Conservation (phyloP, 2,888 invertebrate species). For the Polyommatus iphigenia region DNA sequence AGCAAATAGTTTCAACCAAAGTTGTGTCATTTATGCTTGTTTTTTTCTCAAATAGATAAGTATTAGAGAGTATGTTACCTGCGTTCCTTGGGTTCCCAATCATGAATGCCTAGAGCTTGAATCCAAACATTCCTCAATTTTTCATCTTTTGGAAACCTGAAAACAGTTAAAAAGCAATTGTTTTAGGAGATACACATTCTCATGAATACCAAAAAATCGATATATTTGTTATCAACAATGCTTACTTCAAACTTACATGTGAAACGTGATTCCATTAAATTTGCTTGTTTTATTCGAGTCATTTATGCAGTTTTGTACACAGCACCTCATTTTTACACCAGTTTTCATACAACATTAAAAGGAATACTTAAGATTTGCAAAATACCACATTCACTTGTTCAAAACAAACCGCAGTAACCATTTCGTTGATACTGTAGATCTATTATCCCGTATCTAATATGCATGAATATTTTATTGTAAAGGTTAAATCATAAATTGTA, state of each 20-base stretch:
- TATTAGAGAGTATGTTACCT: conserved; percentile 34
- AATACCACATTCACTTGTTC: not conserved
- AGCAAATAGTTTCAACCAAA: not conserved
- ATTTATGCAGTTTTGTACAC: conserved; percentile 59
- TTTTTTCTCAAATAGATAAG: not conserved
- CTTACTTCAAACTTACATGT: conserved; percentile 57
- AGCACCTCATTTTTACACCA: conserved; percentile 56
- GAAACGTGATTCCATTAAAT: conserved; percentile 64
- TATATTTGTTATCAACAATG: not conserved
- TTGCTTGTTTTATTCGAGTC: conserved; percentile 57
- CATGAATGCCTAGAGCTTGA: conserved; percentile 51
- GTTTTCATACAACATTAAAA: not conserved
- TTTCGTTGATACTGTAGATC: not conserved
- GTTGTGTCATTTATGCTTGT: not conserved
- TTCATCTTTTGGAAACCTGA: conserved; percentile 62
- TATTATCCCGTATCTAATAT: not conserved
- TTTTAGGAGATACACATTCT: not conserved
- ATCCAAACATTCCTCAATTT: conserved; percentile 56
- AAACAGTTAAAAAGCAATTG: not conserved
- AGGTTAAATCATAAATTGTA: not conserved
- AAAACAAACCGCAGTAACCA: not conserved
- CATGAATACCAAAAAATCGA: conserved; percentile 9
- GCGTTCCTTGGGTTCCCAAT: conserved; percentile 59
- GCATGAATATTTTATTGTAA: not conserved
- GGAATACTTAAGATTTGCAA: not conserved